phyloP scores from a whole-genome alignment of 2,888 invertebrate species.

The Pardosa pseudoannulata region DNA sequence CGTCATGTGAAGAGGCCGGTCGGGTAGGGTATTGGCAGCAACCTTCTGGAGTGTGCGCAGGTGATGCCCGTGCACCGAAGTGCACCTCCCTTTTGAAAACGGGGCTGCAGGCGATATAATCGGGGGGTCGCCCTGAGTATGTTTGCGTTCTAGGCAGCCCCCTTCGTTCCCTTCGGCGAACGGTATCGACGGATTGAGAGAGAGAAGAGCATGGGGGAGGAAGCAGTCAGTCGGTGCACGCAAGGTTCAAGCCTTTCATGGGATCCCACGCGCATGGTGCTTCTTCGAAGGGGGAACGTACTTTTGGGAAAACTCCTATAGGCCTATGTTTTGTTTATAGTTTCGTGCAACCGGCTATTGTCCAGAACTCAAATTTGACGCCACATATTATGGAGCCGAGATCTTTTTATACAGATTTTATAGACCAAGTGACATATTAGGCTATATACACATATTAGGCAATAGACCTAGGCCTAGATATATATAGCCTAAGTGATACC shows the following conservation, averaged over 20 bases:
- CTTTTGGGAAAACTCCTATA: background rate
- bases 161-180: conserved; percentile 7
- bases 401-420: too few relatives aligned
- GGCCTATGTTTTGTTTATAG: too few relatives aligned
- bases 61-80: conserved; percentile 32
- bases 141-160: background rate
- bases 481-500: too few relatives aligned
- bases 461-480: too few relatives aligned
- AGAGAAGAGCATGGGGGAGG: background rate
- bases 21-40: background rate
- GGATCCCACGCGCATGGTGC: background rate
- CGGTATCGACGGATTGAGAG: background rate
- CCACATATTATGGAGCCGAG: too few relatives aligned
- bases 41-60: conserved; percentile 43
- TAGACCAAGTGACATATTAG: too few relatives aligned
- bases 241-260: conserved; percentile 2
- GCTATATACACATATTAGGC: too few relatives aligned
- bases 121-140: conserved; percentile 1
- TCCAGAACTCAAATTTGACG: too few relatives aligned
- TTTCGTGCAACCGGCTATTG: too few relatives aligned
- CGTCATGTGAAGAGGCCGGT: background rate
- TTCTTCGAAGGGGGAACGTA: background rate
- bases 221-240: background rate
- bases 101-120: conserved; percentile 9
- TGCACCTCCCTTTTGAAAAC: conserved; percentile 11